Conservation (phyloP, 2,797 vertebrate genomes). For the Liparis tanakae region DNA sequence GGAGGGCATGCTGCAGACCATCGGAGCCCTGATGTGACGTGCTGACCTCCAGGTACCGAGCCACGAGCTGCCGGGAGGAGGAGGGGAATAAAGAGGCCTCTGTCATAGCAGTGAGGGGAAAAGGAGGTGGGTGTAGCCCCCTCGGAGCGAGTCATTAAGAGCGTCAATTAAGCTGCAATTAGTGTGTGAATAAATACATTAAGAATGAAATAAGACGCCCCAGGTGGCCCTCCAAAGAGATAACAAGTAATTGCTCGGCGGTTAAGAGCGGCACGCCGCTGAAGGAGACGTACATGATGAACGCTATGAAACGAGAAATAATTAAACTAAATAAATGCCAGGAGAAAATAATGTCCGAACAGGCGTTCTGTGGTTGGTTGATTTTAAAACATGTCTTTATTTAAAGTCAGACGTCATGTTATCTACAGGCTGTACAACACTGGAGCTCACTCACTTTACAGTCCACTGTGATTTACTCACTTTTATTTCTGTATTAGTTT, state of each 20-base stretch:
- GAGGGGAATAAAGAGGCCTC: neutral
- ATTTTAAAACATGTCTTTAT: constrained; percentile 83
- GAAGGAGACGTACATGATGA: no score
- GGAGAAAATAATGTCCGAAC: neutral
- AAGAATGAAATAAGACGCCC: constrained; percentile 20
- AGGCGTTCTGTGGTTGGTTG: constrained; percentile 26
- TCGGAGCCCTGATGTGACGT: constrained; percentile 83
- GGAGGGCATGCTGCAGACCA: constrained; percentile 76
- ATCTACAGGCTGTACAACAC: constrained; percentile 68
- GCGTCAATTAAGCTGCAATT: constrained; percentile 37
- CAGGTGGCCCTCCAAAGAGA: constrained; percentile 28
- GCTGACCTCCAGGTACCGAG: constrained; percentile 44
- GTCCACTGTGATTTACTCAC: no score
- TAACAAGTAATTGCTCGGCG: constrained; percentile 19
- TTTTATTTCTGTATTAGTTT: no score
- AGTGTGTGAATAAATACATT: constrained; percentile 30
- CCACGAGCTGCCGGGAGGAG: neutral
- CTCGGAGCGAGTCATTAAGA: constrained; percentile 16
- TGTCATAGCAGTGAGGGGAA: neutral
- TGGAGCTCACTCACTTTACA: neutral
- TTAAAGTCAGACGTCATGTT: constrained; percentile 73
- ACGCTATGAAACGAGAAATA: no score
- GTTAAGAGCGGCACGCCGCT: neutral
- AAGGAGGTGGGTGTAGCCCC: constrained; percentile 1
- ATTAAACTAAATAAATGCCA: neutral